A percentile compares a stretch with the other conserved stretches of the same genome.
phyloP scores from a whole-genome alignment of 1,140 invertebrate species.

The Heliconius hermathena region DNA sequence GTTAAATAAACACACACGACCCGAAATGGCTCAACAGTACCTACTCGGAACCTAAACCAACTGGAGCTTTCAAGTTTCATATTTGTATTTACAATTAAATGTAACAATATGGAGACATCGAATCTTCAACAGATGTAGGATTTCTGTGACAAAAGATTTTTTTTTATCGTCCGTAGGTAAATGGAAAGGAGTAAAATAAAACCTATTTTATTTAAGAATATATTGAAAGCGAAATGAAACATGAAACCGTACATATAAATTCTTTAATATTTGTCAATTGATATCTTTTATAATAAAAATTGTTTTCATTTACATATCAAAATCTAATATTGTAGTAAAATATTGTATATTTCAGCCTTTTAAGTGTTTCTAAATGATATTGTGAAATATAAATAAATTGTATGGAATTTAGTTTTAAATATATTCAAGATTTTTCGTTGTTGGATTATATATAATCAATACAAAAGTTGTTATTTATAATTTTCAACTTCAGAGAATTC shows the following conservation, averaged over 20 bases:
- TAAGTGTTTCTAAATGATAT: too few species aligned
- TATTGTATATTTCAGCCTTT: too few species aligned
- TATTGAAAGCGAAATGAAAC: neutral
- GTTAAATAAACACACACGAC: constrained; percentile 7
- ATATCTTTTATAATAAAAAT: neutral
- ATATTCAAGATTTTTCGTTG: too few species aligned
- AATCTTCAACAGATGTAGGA: neutral
- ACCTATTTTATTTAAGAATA: neutral
- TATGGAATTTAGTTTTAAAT: too few species aligned
- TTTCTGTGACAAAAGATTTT: neutral
- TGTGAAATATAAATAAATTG: too few species aligned
- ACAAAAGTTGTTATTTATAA: too few species aligned
- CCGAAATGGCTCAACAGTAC: neutral
- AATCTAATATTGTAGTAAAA: neutral
- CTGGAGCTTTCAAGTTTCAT: constrained; percentile 1
- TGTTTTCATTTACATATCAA: neutral
- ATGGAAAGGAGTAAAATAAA: neutral
- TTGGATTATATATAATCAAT: too few species aligned
- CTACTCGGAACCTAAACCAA: neutral
- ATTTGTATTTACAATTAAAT: constrained; percentile 15
- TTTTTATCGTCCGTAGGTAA: neutral
- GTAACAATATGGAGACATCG: neutral
- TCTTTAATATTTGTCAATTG: neutral
- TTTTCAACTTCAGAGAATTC: too few species aligned
- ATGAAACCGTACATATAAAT: neutral